phyloP scores from a whole-genome alignment of 2,797 vertebrate genomes.

The Toxotes lorentzi region DNA sequence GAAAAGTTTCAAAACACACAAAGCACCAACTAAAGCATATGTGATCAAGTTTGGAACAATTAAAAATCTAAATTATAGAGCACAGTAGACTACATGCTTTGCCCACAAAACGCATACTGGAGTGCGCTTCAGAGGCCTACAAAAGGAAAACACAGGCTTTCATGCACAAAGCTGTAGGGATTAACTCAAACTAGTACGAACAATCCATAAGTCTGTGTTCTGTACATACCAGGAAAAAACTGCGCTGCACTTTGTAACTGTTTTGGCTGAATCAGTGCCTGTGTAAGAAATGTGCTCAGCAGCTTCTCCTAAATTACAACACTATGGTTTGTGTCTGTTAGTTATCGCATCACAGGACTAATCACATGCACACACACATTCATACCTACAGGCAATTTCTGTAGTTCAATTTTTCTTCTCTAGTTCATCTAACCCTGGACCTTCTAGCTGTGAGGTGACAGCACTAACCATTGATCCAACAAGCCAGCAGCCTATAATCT shows the following conservation, averaged over 20 bases:
- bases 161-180: not conserved
- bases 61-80: no score
- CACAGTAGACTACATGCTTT: not conserved
- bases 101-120: not conserved
- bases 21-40: not conserved
- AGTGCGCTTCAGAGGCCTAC: slow-evolving; percentile 13
- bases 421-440: not conserved
- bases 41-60: not conserved
- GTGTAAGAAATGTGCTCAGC: not conserved
- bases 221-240: not conserved
- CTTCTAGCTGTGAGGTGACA: not conserved
- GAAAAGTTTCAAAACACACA: not conserved
- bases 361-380: not conserved
- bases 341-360: not conserved
- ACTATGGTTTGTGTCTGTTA: not conserved
- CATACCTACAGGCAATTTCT: not conserved
- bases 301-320: not conserved
- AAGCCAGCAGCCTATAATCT: not conserved
- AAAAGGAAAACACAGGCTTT: slow-evolving; percentile 1
- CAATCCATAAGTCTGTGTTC: not conserved
- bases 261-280: not conserved
- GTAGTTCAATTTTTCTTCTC: not conserved
- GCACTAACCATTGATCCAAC: not conserved
- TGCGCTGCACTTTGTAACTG: not conserved
- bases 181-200: not conserved